phyloP scores from a whole-genome alignment of 2,113 vertebrate genomes.

The Oenanthe oenanthe region DNA sequence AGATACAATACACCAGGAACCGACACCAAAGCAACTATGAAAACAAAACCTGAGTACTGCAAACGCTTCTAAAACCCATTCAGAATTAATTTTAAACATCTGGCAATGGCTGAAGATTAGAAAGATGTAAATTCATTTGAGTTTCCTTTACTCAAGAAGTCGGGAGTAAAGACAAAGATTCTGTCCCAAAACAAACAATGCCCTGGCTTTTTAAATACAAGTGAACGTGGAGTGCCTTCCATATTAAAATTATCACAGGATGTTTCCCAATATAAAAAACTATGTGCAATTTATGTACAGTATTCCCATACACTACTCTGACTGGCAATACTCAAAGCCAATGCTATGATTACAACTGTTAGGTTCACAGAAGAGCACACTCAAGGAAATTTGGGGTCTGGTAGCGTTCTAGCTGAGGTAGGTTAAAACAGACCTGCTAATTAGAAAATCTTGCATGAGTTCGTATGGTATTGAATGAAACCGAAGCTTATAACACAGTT shows the following conservation, averaged over 20 bases:
- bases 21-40: not conserved
- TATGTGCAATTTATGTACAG: constrained; percentile 41
- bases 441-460: constrained; percentile 20
- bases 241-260: not conserved
- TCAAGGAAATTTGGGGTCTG: not conserved
- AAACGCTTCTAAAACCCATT: constrained; percentile 14
- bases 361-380: not conserved
- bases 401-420: constrained; percentile 73
- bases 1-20: not conserved
- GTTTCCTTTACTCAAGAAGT: not conserved
- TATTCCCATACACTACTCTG: constrained; percentile 6
- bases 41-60: not conserved
- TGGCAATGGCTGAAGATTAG: not conserved
- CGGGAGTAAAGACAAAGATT: not conserved
- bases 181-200: not conserved
- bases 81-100: constrained; percentile 13
- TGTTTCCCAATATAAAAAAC: constrained; percentile 46
- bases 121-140: not conserved
- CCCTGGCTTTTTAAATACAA: not conserved
- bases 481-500: not conserved
- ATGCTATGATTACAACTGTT: not conserved
- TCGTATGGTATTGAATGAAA: not conserved
- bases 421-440: constrained; percentile 66
- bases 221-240: constrained; percentile 11
- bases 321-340: constrained; percentile 6